Percentiles rank a stretch among this genome's conserved stretches.
These are phyloP conservation scores for Balaeniceps rex DNA, from an alignment of 2,113 vertebrate genomes.

Conservation along the genomic window DNA sequence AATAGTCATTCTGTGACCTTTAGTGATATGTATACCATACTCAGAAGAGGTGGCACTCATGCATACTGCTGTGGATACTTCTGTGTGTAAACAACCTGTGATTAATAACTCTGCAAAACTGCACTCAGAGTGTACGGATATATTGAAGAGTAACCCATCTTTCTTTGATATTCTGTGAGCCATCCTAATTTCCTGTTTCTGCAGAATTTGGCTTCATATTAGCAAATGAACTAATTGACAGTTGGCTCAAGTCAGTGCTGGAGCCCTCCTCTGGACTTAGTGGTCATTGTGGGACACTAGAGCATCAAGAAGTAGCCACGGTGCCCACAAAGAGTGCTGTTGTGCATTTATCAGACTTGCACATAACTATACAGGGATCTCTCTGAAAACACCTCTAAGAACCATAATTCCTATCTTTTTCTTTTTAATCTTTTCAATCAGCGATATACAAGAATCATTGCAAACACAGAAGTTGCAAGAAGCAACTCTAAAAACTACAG, in stretches of 20 bases:
- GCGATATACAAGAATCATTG: neutral
- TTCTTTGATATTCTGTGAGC: neutral
- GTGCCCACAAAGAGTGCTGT: neutral
- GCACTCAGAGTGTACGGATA: neutral
- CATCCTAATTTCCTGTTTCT: neutral
- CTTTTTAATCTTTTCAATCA: slow-evolving; percentile 12
- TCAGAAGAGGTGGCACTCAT: neutral
- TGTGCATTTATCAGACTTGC: neutral
- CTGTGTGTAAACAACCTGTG: neutral
- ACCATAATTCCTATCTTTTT: neutral
- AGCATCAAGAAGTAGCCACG: neutral
- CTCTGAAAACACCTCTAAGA: neutral
- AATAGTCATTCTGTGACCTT: neutral
- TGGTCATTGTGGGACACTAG: neutral
- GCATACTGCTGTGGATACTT: neutral
- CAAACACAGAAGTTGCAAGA: neutral
- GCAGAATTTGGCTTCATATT: neutral
- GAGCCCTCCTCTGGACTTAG: neutral
- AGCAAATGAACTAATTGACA: neutral
- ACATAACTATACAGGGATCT: neutral
- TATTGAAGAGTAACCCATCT: neutral
- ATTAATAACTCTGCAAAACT: neutral
- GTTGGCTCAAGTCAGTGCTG: neutral
- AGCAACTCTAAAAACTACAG: neutral
- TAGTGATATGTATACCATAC: neutral